phyloP scores from a whole-genome alignment of 2,888 invertebrate genomes.

The Limnephilus auricula region DNA sequence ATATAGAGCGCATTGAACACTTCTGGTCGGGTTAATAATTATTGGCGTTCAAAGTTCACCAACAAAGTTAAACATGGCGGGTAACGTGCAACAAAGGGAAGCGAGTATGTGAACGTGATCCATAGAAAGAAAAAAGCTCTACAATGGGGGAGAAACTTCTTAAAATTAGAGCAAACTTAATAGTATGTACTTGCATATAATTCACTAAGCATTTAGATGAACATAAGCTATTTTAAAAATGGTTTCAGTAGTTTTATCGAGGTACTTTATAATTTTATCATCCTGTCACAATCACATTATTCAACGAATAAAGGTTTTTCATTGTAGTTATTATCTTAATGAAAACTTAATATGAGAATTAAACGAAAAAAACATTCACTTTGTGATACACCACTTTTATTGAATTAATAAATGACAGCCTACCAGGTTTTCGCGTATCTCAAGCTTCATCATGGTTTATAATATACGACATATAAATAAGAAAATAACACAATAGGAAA shows the following conservation, averaged over 20 bases:
- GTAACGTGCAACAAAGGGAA: background rate
- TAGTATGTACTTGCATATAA: background rate
- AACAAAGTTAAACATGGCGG: background rate
- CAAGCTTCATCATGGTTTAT: too few relatives aligned
- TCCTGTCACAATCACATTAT: background rate
- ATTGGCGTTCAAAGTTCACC: background rate
- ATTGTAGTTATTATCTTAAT: background rate
- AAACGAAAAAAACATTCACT: too few relatives aligned
- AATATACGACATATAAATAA: too few relatives aligned
- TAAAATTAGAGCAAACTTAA: too few relatives aligned
- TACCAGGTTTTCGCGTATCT: too few relatives aligned
- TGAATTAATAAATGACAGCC: too few relatives aligned
- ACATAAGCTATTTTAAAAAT: background rate
- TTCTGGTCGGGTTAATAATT: background rate
- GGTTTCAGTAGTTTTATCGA: background rate
- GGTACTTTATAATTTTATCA: background rate
- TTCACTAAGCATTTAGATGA: background rate
- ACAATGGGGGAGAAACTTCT: background rate
- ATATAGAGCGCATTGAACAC: background rate
- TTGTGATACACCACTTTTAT: too few relatives aligned
- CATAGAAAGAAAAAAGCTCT: background rate
- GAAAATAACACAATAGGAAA: too few relatives aligned
- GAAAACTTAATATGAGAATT: too few relatives aligned
- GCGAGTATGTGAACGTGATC: background rate
- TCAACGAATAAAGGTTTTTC: background rate